These are phyloP conservation scores for Butastur rufipennis DNA, from an alignment of 2,113 vertebrate species.

Conservation along the genomic window DNA sequence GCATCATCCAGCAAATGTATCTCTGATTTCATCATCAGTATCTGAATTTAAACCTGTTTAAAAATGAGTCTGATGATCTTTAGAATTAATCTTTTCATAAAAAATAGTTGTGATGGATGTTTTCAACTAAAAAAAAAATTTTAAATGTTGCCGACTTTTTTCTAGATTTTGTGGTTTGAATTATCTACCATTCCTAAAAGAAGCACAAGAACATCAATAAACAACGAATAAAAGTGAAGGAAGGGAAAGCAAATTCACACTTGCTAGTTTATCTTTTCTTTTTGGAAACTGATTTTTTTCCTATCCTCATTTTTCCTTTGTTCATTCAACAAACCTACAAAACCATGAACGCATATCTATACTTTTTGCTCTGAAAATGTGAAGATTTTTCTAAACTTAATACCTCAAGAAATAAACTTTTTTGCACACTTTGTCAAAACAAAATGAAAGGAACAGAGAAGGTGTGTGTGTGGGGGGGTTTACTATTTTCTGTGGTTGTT, in stretches of 20 bases:
- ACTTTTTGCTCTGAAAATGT: background rate
- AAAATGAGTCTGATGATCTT: background rate
- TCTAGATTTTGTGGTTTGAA: background rate
- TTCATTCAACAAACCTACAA: background rate
- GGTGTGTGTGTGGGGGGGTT: rapidly evolving
- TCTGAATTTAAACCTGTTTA: background rate
- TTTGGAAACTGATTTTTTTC: background rate
- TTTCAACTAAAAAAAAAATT: background rate
- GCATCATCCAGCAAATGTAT: background rate
- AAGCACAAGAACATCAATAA: background rate
- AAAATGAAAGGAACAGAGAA: background rate
- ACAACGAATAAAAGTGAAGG: background rate
- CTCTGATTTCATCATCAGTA: background rate
- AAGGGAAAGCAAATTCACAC: background rate
- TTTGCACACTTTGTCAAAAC: background rate
- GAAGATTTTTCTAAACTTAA: background rate
- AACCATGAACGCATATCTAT: background rate
- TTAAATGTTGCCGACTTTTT: background rate
- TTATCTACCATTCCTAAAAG: background rate
- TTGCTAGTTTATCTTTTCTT: background rate
- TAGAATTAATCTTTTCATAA: background rate
- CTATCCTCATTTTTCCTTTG: background rate
- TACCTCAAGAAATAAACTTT: background rate
- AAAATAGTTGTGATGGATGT: background rate
- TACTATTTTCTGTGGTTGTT: background rate